phyloP scores from a whole-genome alignment of 2,888 invertebrate genomes.

The Flabesymbios commensalis region DNA sequence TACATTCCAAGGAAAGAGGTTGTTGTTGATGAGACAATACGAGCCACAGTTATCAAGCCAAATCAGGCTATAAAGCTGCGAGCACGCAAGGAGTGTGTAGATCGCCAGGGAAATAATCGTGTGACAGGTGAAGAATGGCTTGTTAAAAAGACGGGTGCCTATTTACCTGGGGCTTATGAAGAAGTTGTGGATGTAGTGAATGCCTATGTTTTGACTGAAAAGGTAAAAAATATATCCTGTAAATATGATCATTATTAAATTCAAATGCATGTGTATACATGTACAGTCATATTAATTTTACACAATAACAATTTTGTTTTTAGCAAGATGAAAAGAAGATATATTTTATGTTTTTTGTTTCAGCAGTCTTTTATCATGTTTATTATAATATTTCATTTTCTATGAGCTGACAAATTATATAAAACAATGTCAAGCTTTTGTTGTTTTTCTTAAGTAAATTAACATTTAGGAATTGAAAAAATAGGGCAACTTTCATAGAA shows the following conservation, averaged over 20 bases:
- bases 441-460: too few species aligned
- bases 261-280: not conserved
- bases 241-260: not conserved
- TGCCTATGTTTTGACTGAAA: conserved; percentile 64
- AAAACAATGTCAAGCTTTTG: too few species aligned
- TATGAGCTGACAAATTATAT: too few species aligned
- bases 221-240: too few species aligned
- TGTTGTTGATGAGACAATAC: conserved; percentile 60
- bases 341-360: not conserved
- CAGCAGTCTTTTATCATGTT: not conserved
- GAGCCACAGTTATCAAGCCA: conserved; percentile 62
- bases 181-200: conserved; percentile 63
- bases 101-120: conserved; percentile 25
- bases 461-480: too few species aligned
- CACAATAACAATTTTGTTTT: not conserved
- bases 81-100: conserved; percentile 53
- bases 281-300: not conserved
- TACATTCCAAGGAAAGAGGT: conserved; percentile 62
- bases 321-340: too few species aligned
- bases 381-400: not conserved
- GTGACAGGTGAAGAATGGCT: conserved; percentile 64
- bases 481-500: too few species aligned
- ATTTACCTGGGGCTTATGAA: conserved; percentile 65
- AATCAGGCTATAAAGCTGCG: conserved; percentile 64
- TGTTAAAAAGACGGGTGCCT: conserved; percentile 63